Evolutionary conservation across 2,888 invertebrate species (phyloP).

Genomic region (Drosophila pseudotalamancana): DNA sequence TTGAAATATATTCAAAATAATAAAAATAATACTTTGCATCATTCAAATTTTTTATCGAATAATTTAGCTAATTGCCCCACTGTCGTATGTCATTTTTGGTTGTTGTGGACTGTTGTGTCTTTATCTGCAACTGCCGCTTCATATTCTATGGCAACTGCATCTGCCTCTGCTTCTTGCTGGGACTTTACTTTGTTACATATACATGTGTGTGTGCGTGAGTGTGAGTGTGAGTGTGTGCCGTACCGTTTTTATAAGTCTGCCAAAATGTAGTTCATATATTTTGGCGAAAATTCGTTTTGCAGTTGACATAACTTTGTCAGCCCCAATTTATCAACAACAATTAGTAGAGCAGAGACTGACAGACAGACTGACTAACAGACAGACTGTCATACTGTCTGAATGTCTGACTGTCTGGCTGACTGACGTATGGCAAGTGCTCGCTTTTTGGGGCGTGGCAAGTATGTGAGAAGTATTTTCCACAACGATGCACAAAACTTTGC

Average conservation of each 20-base stretch:
- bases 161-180: slow-evolving; percentile 54
- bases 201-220: neutral
- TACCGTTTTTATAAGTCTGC: slow-evolving; percentile 75
- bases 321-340: slow-evolving; percentile 78
- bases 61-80: slow-evolving; percentile 2
- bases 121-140: slow-evolving; percentile 66
- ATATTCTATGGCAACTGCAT: slow-evolving; percentile 44
- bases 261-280: slow-evolving; percentile 76
- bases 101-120: slow-evolving; percentile 49
- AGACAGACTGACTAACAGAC: slow-evolving; percentile 16
- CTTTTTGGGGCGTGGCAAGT: slow-evolving; percentile 61
- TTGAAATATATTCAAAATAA: too few species aligned
- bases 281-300: slow-evolving; percentile 77
- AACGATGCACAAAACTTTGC: slow-evolving; percentile 66
- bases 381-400: too few species aligned
- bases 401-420: slow-evolving; percentile 20
- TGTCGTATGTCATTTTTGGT: slow-evolving; percentile 35
- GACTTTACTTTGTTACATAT: slow-evolving; percentile 52
- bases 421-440: slow-evolving; percentile 48
- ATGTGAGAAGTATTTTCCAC: slow-evolving; percentile 76
- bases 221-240: slow-evolving; percentile 21
- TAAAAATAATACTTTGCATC: too few species aligned
- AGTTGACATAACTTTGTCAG: slow-evolving; percentile 79
- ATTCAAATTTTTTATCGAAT: neutral
- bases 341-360: slow-evolving; percentile 69